These are phyloP conservation scores for Trachelus iudaicus DNA, from an alignment of 2,888 invertebrate species.

Conservation along the genomic window DNA sequence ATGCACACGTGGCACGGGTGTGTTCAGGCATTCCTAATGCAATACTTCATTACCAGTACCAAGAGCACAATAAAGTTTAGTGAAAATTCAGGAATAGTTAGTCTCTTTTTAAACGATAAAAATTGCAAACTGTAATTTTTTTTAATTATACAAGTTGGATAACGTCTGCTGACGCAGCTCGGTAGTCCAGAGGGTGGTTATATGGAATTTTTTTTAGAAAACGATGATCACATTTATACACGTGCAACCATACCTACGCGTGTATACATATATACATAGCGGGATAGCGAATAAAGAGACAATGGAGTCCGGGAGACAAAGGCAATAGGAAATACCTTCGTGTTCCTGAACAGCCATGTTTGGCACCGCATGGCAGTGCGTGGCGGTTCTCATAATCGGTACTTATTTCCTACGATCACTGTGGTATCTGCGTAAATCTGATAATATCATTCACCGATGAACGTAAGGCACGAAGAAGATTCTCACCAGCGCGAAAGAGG, in stretches of 20 bases:
- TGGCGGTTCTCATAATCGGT: neutral
- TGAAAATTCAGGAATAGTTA: neutral
- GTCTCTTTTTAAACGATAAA: neutral
- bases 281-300: constrained; percentile 10
- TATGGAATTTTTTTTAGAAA: neutral
- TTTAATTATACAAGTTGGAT: neutral
- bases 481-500: neutral
- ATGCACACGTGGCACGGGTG: neutral
- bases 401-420: neutral
- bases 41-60: neutral
- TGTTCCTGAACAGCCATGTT: constrained; percentile 11
- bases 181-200: neutral
- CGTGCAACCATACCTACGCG: neutral
- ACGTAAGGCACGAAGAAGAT: neutral
- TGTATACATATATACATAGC: neutral
- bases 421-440: neutral
- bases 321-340: constrained; percentile 27
- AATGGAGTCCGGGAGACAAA: constrained; percentile 24
- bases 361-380: neutral
- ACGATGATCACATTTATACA: neutral
- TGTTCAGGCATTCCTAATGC: neutral
- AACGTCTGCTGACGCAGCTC: neutral
- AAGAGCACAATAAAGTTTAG: neutral
- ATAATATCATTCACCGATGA: neutral
- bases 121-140: neutral